Percentiles rank a stretch among this genome's conserved stretches.
Conservation (phyloP, 2,888 invertebrate species). For the Adelognathus sp. region DNA sequence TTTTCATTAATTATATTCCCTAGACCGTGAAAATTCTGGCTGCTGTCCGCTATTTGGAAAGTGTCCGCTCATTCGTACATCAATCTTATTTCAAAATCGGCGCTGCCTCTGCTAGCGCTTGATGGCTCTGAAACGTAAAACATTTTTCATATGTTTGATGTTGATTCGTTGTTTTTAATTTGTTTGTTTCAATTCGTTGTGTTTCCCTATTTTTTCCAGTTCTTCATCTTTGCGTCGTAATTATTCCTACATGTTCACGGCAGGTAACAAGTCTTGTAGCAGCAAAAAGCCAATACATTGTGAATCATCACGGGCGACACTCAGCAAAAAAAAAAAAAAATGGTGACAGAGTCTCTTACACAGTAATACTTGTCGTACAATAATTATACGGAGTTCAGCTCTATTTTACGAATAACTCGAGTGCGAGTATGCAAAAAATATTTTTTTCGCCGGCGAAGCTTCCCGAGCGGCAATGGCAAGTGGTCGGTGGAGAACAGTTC, state of each 20-base stretch:
- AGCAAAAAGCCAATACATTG: not conserved
- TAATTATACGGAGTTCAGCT: conserved; percentile 33
- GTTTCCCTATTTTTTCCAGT: no score
- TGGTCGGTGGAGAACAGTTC: conserved; percentile 22
- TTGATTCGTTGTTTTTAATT: no score
- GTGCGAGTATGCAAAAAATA: conserved; percentile 38
- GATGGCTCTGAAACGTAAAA: no score
- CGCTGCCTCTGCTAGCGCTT: no score
- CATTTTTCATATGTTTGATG: no score
- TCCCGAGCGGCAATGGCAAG: conserved; percentile 17
- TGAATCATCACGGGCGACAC: not conserved
- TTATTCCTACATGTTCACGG: not conserved
- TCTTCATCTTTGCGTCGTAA: not conserved
- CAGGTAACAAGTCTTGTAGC: not conserved
- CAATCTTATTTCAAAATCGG: no score
- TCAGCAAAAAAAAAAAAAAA: not conserved
- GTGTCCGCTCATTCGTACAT: no score
- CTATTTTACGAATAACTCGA: conserved; percentile 40
- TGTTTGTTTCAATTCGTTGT: no score
- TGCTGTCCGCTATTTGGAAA: no score
- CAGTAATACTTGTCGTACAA: conserved; percentile 31
- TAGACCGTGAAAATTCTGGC: no score
- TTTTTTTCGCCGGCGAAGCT: conserved; percentile 10
- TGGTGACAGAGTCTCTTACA: not conserved
- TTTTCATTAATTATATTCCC: no score